These are phyloP conservation scores for Odocoileus hemionus DNA, from an alignment of 2,113 vertebrate species.

Conservation along the genomic window DNA sequence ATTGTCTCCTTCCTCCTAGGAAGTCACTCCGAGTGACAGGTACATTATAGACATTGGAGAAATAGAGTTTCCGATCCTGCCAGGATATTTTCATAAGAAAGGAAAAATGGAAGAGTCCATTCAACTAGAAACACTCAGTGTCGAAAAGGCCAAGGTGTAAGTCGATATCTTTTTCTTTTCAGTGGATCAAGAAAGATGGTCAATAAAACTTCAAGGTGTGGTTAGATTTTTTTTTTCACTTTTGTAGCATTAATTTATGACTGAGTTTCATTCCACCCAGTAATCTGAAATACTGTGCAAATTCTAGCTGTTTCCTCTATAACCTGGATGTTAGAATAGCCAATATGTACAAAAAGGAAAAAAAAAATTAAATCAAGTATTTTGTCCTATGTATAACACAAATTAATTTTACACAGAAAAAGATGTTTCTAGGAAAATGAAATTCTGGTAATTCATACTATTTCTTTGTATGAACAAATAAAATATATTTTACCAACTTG, in stretches of 20 bases:
- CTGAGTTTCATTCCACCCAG: constrained; percentile 92
- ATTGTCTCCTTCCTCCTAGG: constrained; percentile 31
- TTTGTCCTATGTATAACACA: constrained; percentile 97
- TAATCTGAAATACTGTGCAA: constrained; percentile 80
- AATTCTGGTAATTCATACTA: constrained; percentile 96
- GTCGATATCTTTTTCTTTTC: not conserved
- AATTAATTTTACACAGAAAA: constrained; percentile 96
- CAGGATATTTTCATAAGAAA: constrained; percentile 35
- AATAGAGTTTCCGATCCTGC: constrained; percentile 37
- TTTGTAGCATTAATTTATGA: constrained; percentile 82
- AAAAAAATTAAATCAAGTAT: constrained; percentile 89
- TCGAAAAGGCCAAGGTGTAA: constrained; percentile 1
- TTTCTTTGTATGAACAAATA: constrained; percentile 99
- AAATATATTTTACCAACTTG: constrained; percentile 97
- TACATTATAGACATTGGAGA: constrained; percentile 28
- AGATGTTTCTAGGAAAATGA: constrained; percentile 95
- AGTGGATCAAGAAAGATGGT: constrained; percentile 33
- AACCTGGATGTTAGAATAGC: constrained; percentile 88
- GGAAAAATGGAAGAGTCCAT: constrained; percentile 18
- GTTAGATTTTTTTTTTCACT: constrained; percentile 56
- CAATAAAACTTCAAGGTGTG: constrained; percentile 66
- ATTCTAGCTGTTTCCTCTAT: constrained; percentile 83
- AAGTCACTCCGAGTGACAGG: constrained; percentile 36
- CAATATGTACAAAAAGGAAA: constrained; percentile 85
- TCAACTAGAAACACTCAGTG: not conserved